phyloP scores from a whole-genome alignment of 2,888 invertebrate genomes.

The Heliconius cydno region DNA sequence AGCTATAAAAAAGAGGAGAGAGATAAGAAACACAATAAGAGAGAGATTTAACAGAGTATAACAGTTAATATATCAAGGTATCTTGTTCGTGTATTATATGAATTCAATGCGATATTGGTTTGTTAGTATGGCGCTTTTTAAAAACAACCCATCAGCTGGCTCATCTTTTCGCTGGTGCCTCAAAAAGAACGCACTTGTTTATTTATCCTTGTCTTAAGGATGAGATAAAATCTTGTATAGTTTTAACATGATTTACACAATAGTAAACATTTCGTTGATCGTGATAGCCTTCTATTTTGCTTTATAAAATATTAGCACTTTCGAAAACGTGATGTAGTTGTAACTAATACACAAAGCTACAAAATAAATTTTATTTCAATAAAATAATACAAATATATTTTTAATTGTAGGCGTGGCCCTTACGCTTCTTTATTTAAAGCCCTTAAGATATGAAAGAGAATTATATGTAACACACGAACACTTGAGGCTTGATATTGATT shows the following conservation, averaged over 20 bases:
- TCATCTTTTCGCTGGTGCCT: background rate
- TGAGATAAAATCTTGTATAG: slow-evolving; percentile 27
- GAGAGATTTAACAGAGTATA: too few relatives aligned
- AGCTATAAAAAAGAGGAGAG: background rate
- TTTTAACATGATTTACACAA: slow-evolving; percentile 32
- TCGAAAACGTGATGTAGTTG: slow-evolving; percentile 37
- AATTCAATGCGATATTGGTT: too few relatives aligned
- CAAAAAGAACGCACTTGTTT: slow-evolving; percentile 1
- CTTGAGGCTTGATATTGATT: too few relatives aligned
- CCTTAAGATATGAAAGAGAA: too few relatives aligned
- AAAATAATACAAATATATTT: slow-evolving; percentile 30
- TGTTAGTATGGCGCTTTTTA: background rate
- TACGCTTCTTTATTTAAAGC: background rate
- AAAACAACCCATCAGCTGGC: background rate
- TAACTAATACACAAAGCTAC: background rate
- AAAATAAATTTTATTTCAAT: slow-evolving; percentile 12
- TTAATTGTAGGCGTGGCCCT: background rate
- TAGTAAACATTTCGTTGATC: slow-evolving; percentile 30
- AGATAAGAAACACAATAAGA: too few relatives aligned
- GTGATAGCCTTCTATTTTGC: slow-evolving; percentile 35
- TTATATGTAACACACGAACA: too few relatives aligned
- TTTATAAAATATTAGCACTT: slow-evolving; percentile 16
- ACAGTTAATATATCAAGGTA: too few relatives aligned
- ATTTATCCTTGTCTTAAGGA: slow-evolving; percentile 19
- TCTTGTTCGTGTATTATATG: too few relatives aligned